A percentile compares a stretch with the other conserved stretches of the same genome.
These are phyloP conservation scores for Ostrea edulis DNA, from an alignment of 1,140 invertebrate genomes.

Conservation along the genomic window DNA sequence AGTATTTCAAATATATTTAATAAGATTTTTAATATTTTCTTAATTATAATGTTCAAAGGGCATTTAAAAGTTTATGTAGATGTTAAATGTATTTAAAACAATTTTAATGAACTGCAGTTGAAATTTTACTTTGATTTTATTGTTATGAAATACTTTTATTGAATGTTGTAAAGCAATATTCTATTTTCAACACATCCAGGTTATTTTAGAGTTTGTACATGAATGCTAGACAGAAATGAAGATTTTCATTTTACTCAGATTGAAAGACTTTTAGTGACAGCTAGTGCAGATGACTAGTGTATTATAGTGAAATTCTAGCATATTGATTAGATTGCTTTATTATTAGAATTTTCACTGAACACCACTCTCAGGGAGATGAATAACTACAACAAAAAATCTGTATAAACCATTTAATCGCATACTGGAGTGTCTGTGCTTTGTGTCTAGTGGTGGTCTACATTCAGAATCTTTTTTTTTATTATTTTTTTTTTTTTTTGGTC, in stretches of 20 bases:
- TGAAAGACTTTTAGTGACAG: not conserved
- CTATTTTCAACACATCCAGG: too few species aligned
- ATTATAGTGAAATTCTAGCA: not conserved
- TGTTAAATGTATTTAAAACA: constrained; percentile 4
- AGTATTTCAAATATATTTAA: not conserved
- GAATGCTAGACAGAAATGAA: too few species aligned
- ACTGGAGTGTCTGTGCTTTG: not conserved
- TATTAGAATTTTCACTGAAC: not conserved
- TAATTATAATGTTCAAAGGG: not conserved
- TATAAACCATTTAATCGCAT: constrained; percentile 7
- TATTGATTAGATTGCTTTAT: not conserved
- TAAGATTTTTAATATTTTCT: not conserved
- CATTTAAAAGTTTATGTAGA: not conserved
- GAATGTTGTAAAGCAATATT: not conserved
- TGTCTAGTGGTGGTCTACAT: not conserved
- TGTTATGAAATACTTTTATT: not conserved
- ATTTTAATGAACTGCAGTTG: not conserved
- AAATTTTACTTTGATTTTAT: not conserved
- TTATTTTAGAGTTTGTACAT: too few species aligned
- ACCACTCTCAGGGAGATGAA: not conserved
- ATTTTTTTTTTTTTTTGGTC: constrained; percentile 4
- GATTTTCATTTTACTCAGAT: not conserved
- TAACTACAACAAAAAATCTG: constrained; percentile 26
- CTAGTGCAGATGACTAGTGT: not conserved
- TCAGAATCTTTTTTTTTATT: not conserved